Conservation (phyloP, 2,113 vertebrate genomes). For the Apaloderma vittatum region DNA sequence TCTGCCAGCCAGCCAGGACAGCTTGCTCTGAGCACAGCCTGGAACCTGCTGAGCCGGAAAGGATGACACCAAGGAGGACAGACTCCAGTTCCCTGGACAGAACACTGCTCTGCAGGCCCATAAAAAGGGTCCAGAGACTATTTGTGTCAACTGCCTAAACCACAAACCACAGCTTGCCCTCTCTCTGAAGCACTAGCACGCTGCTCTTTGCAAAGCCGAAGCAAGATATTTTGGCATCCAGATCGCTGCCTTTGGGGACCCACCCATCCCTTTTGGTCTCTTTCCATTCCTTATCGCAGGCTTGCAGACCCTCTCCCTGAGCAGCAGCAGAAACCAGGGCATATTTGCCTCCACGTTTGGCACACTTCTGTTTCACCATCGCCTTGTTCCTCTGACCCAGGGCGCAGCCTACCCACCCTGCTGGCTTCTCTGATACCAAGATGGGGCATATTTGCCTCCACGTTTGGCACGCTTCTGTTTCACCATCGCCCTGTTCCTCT, state of each 20-base stretch:
- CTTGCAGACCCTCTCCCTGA: conserved; percentile 41
- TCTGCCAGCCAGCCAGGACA: neutral
- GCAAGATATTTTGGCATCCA: conserved; percentile 44
- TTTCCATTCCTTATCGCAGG: neutral
- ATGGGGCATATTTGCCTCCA: neutral
- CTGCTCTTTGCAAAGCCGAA: conserved; percentile 49
- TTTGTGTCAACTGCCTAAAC: conserved; percentile 60
- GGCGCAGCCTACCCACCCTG: neutral
- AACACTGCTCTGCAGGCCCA: neutral
- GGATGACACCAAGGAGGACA: neutral
- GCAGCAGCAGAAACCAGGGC: conserved; percentile 26
- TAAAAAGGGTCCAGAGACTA: conserved; percentile 47
- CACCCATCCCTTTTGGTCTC: conserved; percentile 39
- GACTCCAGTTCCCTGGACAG: neutral
- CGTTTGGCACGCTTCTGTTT: neutral
- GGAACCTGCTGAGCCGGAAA: conserved; percentile 27
- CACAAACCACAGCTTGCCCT: conserved; percentile 56
- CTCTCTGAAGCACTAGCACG: conserved; percentile 11
- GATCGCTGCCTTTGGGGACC: neutral
- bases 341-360: neutral
- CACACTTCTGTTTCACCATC: neutral
- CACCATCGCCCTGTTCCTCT: neutral
- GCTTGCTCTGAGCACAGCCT: neutral
- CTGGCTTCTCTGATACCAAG: neutral
- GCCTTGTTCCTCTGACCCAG: neutral